Base-by-base conservation (phyloP, 2,888 invertebrate genomes). In the Arrhopalites spinosus region DNA sequence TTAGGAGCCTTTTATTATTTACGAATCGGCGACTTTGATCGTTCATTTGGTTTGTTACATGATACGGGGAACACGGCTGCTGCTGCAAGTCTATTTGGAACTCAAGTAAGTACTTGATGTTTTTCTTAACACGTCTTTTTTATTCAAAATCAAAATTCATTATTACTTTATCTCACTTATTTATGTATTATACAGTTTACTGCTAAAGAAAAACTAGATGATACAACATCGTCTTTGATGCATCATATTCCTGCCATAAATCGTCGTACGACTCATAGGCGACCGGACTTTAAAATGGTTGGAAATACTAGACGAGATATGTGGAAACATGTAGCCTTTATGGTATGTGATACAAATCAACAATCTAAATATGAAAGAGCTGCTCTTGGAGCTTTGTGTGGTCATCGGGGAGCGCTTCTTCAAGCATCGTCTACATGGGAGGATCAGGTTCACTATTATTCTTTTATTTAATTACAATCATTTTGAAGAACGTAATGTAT, bases 361-460 rank as follows among this genome's bases (percentile, higher is more conserved):
- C 63, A 75, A 71, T 73, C 80, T 0, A 80, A 79, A 43, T 82
- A 76, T 67, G 81, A 81, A 25, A 68, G 80, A 71, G 81, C 80
- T 27, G 50, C 78, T 7, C 59, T 82, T 13, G 81, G 81, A 36
- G 74, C 78, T 17, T 64, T 78, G 25, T 80, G 80, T 75, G 81
- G 81, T 2, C 80, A 82, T 74, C 77, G 79, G 20, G 67, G 79
- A 30, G 66, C 81, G 5, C 78, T 82, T 75, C 63, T 82, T 11
- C 63, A 76, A n/a, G 81, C 80, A 8, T 73, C 79, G n/a, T 64
- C 74, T 0, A 75, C 77, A 11, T 82, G 82, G 82, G 81, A 82
- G 70, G 82, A 82, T 70, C 76, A 79, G 73, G 82, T 81, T 25
- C 69, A 66, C 25, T n/a, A 8, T 70, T 45, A 43, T 61, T 59